Base-by-base conservation (phyloP, 2,888 invertebrate species). In the Meiosimyza platycephala region DNA sequence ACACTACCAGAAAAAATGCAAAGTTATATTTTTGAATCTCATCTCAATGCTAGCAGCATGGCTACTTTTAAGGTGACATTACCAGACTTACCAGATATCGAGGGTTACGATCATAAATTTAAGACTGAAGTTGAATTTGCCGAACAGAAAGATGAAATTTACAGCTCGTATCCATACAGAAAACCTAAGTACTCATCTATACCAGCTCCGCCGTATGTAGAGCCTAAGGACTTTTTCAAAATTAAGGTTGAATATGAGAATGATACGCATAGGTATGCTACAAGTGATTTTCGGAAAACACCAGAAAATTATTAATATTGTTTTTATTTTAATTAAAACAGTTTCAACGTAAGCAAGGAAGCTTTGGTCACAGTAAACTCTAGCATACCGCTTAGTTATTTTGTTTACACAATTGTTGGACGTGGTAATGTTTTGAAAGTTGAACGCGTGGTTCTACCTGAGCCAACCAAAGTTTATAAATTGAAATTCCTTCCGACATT, bases 371-470 rank as follows among this genome's bases (percentile, higher is more conserved):
- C 91, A 73, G 90, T 96, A 4, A 92, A 93, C 75, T 93, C 94
- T 2, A 95, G 94, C 0, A 90, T 91, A 74, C 91, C 92, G 0
- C 88, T 96, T 87, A 91, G 91, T 76, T 90, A 93, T 77, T 89
- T 96, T 66, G 92, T 91, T 77, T 96, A 95, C 82, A 89, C 92
- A 80, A 90, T 95, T 33, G 89, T 97, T 75, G 96, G 95, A 6
- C 90, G 96, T 70, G 97, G 97, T 0, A 93, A 96, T 82, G 92
- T 97, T 16, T 88, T 95, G 9, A 85, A 91, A n/a, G 93, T 95
- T 0, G 92, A 92, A 77, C 93, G 94, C 7, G 87, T 94, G 15
- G 90, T 90, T 1, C 65, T 82, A 1, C 88, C 88, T 12, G 87
- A 89, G 13, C 79, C 82, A 1, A 75, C 88, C 0, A 87, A 86